These are phyloP conservation scores for Leptoclinus maculatus DNA, from an alignment of 2,797 vertebrate genomes.

Conservation along the genomic window DNA sequence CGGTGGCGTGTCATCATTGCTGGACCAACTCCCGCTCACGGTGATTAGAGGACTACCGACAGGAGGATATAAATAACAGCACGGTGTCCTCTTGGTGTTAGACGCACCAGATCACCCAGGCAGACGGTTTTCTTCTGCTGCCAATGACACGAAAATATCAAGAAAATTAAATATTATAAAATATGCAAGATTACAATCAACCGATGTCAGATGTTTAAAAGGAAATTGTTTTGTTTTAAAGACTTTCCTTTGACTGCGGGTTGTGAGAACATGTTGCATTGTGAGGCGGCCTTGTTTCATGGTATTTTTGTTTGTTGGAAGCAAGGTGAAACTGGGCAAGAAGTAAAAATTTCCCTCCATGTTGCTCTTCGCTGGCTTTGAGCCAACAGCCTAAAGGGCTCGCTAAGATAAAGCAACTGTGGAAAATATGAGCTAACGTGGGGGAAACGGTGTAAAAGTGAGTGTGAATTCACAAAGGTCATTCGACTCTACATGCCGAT, in stretches of 20 bases:
- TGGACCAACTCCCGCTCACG: slow-evolving; percentile 38
- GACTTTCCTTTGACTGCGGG: neutral
- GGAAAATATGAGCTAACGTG: slow-evolving; percentile 61
- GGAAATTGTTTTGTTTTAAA: neutral
- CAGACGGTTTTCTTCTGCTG: neutral
- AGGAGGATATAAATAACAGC: slow-evolving; percentile 58
- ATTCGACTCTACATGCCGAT: neutral
- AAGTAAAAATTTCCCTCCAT: slow-evolving; percentile 25
- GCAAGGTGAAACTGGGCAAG: slow-evolving; percentile 8
- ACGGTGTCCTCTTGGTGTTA: neutral
- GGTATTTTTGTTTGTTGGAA: neutral
- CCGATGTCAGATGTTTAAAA: neutral
- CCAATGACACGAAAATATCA: neutral
- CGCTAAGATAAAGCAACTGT: slow-evolving; percentile 11
- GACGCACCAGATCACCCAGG: slow-evolving; percentile 15
- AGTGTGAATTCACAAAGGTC: slow-evolving; percentile 33
- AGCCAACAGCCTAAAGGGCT: neutral
- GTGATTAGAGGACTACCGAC: slow-evolving; percentile 34
- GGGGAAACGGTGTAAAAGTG: slow-evolving; percentile 18
- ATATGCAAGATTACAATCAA: neutral
- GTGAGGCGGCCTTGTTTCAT: neutral
- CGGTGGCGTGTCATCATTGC: slow-evolving; percentile 59
- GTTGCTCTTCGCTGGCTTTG: slow-evolving; percentile 7
- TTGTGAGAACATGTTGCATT: slow-evolving; percentile 4
- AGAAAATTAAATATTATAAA: neutral